Evolutionary conservation across 2,113 vertebrate genomes (phyloP).

Genomic region (Gavialis gangeticus): DNA sequence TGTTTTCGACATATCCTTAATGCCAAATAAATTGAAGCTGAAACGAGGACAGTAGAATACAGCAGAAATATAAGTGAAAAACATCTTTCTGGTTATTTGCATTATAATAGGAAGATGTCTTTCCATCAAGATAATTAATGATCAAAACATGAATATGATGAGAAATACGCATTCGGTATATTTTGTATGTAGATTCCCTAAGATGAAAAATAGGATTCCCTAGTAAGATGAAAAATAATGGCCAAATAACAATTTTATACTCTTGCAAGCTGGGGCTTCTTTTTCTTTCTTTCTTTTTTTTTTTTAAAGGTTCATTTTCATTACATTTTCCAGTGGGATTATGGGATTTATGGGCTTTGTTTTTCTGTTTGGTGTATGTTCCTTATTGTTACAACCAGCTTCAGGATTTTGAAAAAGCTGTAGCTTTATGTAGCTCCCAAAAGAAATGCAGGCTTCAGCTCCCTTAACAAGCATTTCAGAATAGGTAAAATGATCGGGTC

Average conservation of each 20-base stretch:
- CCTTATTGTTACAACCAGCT: not conserved
- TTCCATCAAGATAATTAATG: slow-evolving; percentile 3
- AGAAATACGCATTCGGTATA: not conserved
- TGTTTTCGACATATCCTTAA: not conserved
- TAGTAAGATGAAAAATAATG: slow-evolving; percentile 35
- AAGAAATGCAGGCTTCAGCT: not conserved
- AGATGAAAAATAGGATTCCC: not conserved
- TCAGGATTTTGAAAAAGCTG: not conserved
- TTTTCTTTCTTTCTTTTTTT: slow-evolving; percentile 17
- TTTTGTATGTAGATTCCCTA: slow-evolving; percentile 28
- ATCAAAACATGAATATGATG: slow-evolving; percentile 17
- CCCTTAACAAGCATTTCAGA: not conserved
- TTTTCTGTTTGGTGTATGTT: not conserved
- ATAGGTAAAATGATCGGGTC: not conserved
- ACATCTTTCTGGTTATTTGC: slow-evolving; percentile 16
- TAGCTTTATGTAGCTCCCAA: not conserved
- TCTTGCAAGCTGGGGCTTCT: slow-evolving; percentile 3
- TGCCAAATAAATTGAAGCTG: not conserved
- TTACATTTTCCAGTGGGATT: slow-evolving; percentile 4
- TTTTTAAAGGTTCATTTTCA: slow-evolving; percentile 43
- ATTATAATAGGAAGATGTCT: slow-evolving; percentile 25
- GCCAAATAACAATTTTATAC: not conserved
- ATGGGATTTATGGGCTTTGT: not conserved
- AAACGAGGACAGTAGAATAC: not conserved
- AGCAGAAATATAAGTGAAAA: not conserved